Conservation (phyloP, 2,113 vertebrate species). For the Oceanodroma tethys region DNA sequence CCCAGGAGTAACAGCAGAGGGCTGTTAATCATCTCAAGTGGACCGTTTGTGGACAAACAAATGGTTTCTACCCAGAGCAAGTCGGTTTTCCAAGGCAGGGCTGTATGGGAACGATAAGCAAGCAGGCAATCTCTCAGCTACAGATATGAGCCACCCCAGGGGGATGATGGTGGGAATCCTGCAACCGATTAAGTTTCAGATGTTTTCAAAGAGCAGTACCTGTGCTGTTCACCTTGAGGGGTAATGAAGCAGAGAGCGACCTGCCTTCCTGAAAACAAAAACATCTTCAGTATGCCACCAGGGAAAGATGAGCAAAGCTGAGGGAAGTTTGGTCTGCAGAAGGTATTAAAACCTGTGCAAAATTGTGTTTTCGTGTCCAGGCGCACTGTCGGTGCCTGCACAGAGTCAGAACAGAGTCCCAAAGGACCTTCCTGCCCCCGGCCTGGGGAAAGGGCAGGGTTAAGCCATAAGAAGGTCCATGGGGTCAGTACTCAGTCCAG, state of each 20-base stretch:
- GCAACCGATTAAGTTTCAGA: not conserved
- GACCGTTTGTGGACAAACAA: not conserved
- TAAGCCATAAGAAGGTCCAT: not conserved
- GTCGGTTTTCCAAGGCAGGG: not conserved
- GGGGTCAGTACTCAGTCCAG: not conserved
- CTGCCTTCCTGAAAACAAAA: not conserved
- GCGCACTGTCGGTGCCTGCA: accelerated
- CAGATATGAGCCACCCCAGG: not conserved
- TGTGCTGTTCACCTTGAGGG: not conserved
- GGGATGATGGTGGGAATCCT: not conserved
- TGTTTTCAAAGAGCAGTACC: not conserved
- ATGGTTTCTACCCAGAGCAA: not conserved
- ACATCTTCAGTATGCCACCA: accelerated
- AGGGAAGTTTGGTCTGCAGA: not conserved
- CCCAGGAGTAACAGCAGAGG: not conserved
- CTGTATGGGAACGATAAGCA: not conserved
- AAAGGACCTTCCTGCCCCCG: accelerated
- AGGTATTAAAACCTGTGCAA: not conserved
- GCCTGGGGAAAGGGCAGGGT: not conserved
- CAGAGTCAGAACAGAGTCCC: not conserved
- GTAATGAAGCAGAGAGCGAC: not conserved
- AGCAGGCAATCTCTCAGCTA: not conserved
- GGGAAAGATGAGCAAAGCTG: not conserved
- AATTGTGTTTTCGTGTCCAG: not conserved
- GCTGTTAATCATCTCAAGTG: not conserved